A percentile compares a stretch with the other conserved stretches of the same genome.
Evolutionary conservation across 1,140 invertebrate species (phyloP).

Genomic region (Choristoneura fumiferana): DNA sequence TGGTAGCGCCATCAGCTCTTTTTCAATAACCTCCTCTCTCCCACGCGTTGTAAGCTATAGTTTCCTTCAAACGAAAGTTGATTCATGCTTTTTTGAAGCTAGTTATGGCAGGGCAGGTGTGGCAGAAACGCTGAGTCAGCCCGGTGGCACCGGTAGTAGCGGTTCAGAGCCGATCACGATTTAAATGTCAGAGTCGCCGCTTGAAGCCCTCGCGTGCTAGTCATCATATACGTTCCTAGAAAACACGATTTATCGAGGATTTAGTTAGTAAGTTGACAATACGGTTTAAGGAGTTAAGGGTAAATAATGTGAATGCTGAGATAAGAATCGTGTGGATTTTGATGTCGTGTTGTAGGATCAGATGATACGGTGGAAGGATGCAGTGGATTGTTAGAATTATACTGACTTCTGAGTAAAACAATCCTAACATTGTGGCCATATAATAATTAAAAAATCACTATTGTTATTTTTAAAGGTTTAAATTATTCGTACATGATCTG

Average conservation of each 20-base stretch:
- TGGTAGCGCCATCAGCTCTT: not conserved
- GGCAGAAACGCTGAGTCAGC: slow-evolving; percentile 61
- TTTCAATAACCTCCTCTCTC: not conserved
- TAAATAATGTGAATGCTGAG: slow-evolving; percentile 2
- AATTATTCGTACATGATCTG: too few species aligned
- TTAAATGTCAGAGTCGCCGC: slow-evolving; percentile 73
- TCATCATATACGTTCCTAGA: slow-evolving; percentile 56
- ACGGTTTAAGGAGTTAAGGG: slow-evolving; percentile 9
- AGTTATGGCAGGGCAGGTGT: slow-evolving; percentile 56
- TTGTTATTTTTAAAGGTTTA: too few species aligned
- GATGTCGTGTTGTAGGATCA: too few species aligned
- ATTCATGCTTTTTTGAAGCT: not conserved
- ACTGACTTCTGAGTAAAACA: too few species aligned
- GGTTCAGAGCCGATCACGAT: slow-evolving; percentile 71
- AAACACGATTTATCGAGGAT: slow-evolving; percentile 62
- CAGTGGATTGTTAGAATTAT: too few species aligned
- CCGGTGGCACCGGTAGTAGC: slow-evolving; percentile 74
- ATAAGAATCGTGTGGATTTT: not conserved
- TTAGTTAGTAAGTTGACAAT: slow-evolving; percentile 30
- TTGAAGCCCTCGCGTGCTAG: slow-evolving; percentile 71
- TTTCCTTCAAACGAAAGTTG: not conserved
- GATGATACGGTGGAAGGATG: too few species aligned
- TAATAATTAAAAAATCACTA: too few species aligned
- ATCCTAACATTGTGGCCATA: too few species aligned
- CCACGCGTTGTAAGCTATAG: not conserved